Evolutionary conservation across 2,113 vertebrate genomes (phyloP).

Genomic region (Phalacrocorax brasilianus): DNA sequence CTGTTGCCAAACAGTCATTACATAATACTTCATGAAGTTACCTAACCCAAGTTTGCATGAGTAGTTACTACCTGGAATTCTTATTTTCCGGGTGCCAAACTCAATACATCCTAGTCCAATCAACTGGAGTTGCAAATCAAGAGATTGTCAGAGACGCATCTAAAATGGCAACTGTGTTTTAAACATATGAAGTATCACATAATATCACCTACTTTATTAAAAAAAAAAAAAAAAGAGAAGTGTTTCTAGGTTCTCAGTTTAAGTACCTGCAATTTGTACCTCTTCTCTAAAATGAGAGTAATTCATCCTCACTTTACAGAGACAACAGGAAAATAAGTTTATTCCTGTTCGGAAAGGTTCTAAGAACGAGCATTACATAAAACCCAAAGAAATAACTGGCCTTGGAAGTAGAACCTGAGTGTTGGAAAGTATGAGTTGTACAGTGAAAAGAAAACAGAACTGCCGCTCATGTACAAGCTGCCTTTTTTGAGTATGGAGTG

Average conservation of each 20-base stretch:
- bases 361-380: background rate
- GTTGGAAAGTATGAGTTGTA: background rate
- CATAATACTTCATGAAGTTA: constrained; percentile 61
- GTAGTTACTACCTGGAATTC: constrained; percentile 69
- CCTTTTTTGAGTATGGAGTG: background rate
- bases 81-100: constrained; percentile 69
- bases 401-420: background rate
- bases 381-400: background rate
- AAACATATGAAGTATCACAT: constrained; percentile 64
- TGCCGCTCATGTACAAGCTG: background rate
- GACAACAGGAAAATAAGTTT: background rate
- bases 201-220: constrained; percentile 31
- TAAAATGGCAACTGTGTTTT: constrained; percentile 70
- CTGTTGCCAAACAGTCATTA: constrained; percentile 57
- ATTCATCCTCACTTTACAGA: constrained; percentile 11
- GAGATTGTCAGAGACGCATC: constrained; percentile 65
- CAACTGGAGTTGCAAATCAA: constrained; percentile 69
- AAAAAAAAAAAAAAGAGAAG: background rate
- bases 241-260: constrained; percentile 54
- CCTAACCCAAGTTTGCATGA: constrained; percentile 60
- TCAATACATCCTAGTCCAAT: constrained; percentile 69
- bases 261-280: constrained; percentile 37
- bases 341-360: background rate
- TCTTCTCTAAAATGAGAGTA: constrained; percentile 7
- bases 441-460: background rate